Percentiles rank a stretch among this genome's conserved stretches.
phyloP scores from a whole-genome alignment of 2,797 vertebrate species.

The Pseudochromis fuscus region DNA sequence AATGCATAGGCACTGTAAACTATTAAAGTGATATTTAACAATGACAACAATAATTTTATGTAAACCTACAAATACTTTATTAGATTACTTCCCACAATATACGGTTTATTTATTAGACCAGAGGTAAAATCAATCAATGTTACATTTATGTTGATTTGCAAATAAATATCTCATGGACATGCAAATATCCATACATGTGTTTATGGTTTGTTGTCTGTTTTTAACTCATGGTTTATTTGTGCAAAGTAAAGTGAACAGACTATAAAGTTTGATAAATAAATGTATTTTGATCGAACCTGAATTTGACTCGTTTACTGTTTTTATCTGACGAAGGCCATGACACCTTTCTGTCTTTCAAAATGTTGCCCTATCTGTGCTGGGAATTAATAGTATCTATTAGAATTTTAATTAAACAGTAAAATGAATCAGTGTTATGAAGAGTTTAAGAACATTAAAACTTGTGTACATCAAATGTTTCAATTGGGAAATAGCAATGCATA shows the following conservation, averaged over 20 bases:
- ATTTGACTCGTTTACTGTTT: background rate
- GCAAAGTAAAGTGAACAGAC: no score
- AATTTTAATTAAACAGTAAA: background rate
- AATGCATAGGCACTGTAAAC: no score
- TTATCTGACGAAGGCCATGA: background rate
- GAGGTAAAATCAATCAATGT: background rate
- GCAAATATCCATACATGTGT: background rate
- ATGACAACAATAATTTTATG: no score
- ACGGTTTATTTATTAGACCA: background rate
- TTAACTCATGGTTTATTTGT: no score
- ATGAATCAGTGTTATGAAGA: no score
- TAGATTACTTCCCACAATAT: background rate
- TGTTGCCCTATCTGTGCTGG: background rate
- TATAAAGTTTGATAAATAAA: slow-evolving; percentile 15
- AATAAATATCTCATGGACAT: background rate
- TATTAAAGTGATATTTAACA: no score
- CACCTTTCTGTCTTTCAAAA: background rate
- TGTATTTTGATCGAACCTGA: background rate
- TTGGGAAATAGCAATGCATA: background rate
- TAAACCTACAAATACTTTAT: background rate
- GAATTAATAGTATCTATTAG: background rate
- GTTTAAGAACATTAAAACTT: background rate
- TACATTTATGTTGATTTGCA: background rate
- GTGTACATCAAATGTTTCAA: background rate
- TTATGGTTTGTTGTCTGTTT: background rate